Evolutionary conservation across 1,140 invertebrate genomes (phyloP).

Genomic region (Augochlora pura): DNA sequence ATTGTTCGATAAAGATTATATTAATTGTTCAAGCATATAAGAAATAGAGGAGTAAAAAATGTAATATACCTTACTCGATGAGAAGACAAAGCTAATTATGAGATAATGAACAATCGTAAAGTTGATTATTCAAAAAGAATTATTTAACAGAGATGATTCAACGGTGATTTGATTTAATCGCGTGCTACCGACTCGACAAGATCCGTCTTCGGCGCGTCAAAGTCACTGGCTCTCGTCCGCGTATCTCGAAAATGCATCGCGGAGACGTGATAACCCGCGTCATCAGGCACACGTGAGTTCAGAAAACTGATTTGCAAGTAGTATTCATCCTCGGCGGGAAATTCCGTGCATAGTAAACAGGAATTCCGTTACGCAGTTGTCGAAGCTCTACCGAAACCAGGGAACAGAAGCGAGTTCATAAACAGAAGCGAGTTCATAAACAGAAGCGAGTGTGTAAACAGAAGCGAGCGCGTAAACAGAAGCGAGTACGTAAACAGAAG

Average conservation of each 20-base stretch:
- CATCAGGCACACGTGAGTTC: background rate
- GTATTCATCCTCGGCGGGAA: slow-evolving; percentile 13
- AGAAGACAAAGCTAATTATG: too few species aligned
- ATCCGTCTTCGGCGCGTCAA: background rate
- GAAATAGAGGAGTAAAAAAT: too few species aligned
- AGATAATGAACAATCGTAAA: too few species aligned
- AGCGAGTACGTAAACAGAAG: background rate
- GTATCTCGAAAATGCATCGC: background rate
- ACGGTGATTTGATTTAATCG: background rate
- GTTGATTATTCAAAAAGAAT: too few species aligned
- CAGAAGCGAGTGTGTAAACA: slow-evolving; percentile 21
- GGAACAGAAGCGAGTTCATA: background rate
- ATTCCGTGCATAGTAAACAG: background rate
- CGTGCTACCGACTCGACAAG: too few species aligned
- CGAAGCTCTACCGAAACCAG: background rate
- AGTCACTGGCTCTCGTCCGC: background rate
- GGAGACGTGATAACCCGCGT: background rate
- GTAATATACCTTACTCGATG: too few species aligned
- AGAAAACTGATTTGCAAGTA: background rate
- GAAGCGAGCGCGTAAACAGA: background rate
- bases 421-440: background rate
- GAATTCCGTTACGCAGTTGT: too few species aligned
- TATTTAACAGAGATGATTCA: too few species aligned
- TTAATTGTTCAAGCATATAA: too few species aligned
- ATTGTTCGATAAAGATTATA: too few species aligned